These are phyloP conservation scores for Oscheius sp. DNA, from an alignment of 2,888 invertebrate species.

Conservation along the genomic window DNA sequence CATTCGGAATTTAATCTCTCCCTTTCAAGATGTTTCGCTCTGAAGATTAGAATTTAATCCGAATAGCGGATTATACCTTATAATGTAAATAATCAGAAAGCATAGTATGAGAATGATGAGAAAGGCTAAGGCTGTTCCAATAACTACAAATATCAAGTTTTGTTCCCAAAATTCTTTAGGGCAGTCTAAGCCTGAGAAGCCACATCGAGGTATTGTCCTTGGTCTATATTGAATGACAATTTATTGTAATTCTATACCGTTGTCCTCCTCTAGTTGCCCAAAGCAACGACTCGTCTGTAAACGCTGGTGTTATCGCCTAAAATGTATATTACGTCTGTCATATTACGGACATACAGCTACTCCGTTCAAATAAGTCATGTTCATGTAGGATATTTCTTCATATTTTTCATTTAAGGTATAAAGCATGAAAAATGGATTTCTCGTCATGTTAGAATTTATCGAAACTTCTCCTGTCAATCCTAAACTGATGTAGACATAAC, in stretches of 20 bases:
- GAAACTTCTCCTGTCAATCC: constrained; percentile 49
- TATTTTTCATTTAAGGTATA: constrained; percentile 38
- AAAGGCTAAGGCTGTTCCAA: constrained; percentile 31
- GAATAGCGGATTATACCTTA: constrained; percentile 1
- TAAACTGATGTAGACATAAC: not conserved
- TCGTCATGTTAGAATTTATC: constrained; percentile 44
- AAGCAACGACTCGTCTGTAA: constrained; percentile 3
- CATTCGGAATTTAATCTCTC: constrained; percentile 50
- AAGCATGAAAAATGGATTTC: constrained; percentile 42
- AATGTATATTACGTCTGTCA: not conserved
- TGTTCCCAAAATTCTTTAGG: constrained; percentile 46
- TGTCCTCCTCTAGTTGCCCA: constrained; percentile 22
- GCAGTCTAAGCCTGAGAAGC: constrained; percentile 41
- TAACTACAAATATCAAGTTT: constrained; percentile 40
- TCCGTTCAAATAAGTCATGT: constrained; percentile 37
- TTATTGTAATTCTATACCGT: too few relatives aligned
- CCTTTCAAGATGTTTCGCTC: constrained; percentile 39
- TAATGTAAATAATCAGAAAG: constrained; percentile 19
- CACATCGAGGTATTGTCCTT: constrained; percentile 41
- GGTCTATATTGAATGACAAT: too few relatives aligned
- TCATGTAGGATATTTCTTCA: constrained; percentile 42
- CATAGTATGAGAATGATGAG: constrained; percentile 12
- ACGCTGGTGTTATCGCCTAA: not conserved
- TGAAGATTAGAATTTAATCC: constrained; percentile 25
- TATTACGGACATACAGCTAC: not conserved